Evolutionary conservation across 1,140 invertebrate genomes (phyloP).

Genomic region (Leptinotarsa defecta): DNA sequence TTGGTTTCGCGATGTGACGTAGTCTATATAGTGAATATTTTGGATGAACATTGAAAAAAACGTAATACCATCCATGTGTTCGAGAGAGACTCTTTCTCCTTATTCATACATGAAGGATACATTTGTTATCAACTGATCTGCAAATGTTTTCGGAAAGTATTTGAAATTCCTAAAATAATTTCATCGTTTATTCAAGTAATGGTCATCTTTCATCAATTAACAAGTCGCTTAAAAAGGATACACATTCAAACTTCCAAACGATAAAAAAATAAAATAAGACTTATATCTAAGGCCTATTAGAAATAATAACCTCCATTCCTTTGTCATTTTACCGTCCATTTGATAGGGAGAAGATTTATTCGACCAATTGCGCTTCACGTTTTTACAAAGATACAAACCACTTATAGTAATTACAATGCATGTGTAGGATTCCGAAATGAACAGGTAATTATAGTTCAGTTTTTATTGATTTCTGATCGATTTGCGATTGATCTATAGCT

Average conservation of each 20-base stretch:
- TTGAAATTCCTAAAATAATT: too few species aligned
- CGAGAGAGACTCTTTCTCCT: too few species aligned
- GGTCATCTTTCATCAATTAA: background rate
- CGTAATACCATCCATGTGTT: too few species aligned
- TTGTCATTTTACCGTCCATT: slow-evolving; percentile 35
- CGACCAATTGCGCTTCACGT: slow-evolving; percentile 42
- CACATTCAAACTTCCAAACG: slow-evolving; percentile 7
- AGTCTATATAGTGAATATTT: too few species aligned
- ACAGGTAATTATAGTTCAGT: slow-evolving; percentile 45
- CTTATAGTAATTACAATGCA: slow-evolving; percentile 51
- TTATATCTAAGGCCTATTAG: slow-evolving; percentile 37
- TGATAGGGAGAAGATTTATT: slow-evolving; percentile 45
- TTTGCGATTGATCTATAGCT: slow-evolving; percentile 50
- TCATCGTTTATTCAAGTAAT: too few species aligned
- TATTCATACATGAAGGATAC: too few species aligned
- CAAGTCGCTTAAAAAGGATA: background rate
- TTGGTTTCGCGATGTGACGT: too few species aligned
- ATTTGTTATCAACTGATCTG: too few species aligned
- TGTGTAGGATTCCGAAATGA: slow-evolving; percentile 51
- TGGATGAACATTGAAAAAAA: too few species aligned
- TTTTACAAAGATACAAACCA: slow-evolving; percentile 44
- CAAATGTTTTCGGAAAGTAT: too few species aligned
- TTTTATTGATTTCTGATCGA: slow-evolving; percentile 52
- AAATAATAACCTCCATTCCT: slow-evolving; percentile 36
- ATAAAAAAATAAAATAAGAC: slow-evolving; percentile 40